Conservation (phyloP, 2,888 invertebrate species). For the Agelastica alni region DNA sequence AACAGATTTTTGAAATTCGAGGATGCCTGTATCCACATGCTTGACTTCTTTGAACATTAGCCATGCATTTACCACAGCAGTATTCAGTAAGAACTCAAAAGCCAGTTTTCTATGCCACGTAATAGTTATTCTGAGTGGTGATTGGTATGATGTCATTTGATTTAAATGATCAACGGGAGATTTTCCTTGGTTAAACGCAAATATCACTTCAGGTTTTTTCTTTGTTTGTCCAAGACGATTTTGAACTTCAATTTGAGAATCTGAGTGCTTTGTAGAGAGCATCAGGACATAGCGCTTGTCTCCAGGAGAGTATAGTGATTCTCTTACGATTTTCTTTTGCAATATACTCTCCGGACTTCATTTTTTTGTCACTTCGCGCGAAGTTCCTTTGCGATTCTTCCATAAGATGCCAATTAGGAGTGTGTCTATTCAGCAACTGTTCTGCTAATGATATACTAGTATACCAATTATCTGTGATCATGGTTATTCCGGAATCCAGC, state of each 20-base stretch:
- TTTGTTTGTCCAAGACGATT: conserved; percentile 20
- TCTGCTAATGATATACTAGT: background rate
- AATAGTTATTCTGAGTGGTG: conserved; percentile 14
- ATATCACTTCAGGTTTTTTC: conserved; percentile 13
- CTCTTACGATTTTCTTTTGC: conserved; percentile 19
- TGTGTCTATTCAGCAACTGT: background rate
- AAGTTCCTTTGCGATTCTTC: background rate
- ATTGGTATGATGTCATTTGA: conserved; percentile 13
- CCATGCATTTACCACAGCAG: conserved; percentile 9
- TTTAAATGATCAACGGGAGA: conserved; percentile 12
- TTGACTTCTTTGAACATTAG: conserved; percentile 2
- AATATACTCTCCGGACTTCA: conserved; percentile 4
- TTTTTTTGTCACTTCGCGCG: background rate
- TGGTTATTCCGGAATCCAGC: conserved; percentile 14
- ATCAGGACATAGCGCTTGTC: conserved; percentile 14
- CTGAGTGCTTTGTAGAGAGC: conserved; percentile 18
- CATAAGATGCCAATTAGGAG: background rate
- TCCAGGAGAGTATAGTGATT: conserved; percentile 16
- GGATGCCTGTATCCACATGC: background rate
- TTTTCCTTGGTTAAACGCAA: conserved; percentile 10
- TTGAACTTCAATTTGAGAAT: conserved; percentile 16
- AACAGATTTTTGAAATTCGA: conserved; percentile 8
- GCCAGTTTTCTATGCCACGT: conserved; percentile 1
- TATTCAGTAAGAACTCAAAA: conserved; percentile 11
- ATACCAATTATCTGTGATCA: conserved; percentile 25